Conservation (phyloP, 2,888 invertebrate genomes). For the Scaptomyza cyrtandrae region DNA sequence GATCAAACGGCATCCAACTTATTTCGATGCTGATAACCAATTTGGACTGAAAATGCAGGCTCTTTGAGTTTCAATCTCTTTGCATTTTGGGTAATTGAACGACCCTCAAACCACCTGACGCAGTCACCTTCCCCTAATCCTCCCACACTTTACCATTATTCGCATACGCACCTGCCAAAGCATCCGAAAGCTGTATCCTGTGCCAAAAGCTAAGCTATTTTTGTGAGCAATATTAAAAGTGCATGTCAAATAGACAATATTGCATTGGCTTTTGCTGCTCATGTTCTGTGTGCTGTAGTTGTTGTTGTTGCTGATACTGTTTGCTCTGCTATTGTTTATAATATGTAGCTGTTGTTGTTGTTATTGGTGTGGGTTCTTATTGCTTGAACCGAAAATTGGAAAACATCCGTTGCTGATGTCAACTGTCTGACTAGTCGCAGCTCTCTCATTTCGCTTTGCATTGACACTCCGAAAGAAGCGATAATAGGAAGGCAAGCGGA, state of each 20-base stretch:
- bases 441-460: conserved; percentile 54
- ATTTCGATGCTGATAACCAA: conserved; percentile 30
- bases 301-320: conserved; percentile 14
- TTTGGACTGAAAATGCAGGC: conserved; percentile 26
- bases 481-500: background rate
- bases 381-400: conserved; percentile 63
- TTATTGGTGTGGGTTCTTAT: conserved; percentile 40
- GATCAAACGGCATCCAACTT: conserved; percentile 21
- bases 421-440: conserved; percentile 47
- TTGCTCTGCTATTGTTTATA: conserved; percentile 6
- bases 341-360: conserved; percentile 14
- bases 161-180: conserved; percentile 8
- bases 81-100: conserved; percentile 9
- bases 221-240: conserved; percentile 72
- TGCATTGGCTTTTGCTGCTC: conserved; percentile 41
- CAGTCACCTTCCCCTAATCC: background rate
- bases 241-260: conserved; percentile 73
- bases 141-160: background rate
- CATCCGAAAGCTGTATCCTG: background rate
- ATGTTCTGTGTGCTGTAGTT: conserved; percentile 8
- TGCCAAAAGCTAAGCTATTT: conserved; percentile 31
- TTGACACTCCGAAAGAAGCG: conserved; percentile 43
- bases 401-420: conserved; percentile 47
- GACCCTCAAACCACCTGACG: background rate
- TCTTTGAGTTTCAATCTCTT: conserved; percentile 12